Evolutionary conservation across 1,140 invertebrate genomes (phyloP).

Genomic region (Nomia melanderi): DNA sequence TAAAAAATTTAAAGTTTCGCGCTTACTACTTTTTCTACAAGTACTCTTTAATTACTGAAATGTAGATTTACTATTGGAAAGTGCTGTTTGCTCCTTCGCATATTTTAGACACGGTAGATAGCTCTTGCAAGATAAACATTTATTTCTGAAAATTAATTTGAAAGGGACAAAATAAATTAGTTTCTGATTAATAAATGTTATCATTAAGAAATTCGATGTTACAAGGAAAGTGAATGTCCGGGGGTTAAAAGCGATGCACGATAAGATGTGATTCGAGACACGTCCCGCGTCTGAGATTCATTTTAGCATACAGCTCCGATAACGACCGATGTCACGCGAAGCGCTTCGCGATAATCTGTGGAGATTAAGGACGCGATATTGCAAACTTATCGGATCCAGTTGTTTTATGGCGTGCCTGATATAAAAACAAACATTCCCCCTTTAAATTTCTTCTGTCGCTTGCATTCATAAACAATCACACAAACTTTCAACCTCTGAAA

Average conservation of each 20-base stretch:
- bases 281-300: background rate
- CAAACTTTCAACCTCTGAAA: too few species aligned
- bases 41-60: too few species aligned
- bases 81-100: too few species aligned
- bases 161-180: too few species aligned
- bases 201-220: background rate
- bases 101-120: too few species aligned
- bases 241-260: conserved; percentile 22
- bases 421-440: too few species aligned
- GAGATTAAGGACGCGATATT: conserved; percentile 18
- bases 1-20: too few species aligned
- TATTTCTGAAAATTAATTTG: too few species aligned
- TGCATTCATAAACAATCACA: background rate
- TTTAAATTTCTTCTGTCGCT: background rate
- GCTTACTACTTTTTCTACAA: too few species aligned
- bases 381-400: background rate
- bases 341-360: background rate
- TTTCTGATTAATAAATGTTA: background rate
- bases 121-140: too few species aligned
- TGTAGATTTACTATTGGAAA: too few species aligned
- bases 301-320: conserved; percentile 17
- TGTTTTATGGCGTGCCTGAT: background rate
- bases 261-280: conserved; percentile 16
- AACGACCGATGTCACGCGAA: conserved; percentile 18
- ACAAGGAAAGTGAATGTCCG: background rate